A percentile compares a stretch with the other conserved stretches of the same genome.
Evolutionary conservation across 2,888 invertebrate genomes (phyloP).

Genomic region (Aradus depressus): DNA sequence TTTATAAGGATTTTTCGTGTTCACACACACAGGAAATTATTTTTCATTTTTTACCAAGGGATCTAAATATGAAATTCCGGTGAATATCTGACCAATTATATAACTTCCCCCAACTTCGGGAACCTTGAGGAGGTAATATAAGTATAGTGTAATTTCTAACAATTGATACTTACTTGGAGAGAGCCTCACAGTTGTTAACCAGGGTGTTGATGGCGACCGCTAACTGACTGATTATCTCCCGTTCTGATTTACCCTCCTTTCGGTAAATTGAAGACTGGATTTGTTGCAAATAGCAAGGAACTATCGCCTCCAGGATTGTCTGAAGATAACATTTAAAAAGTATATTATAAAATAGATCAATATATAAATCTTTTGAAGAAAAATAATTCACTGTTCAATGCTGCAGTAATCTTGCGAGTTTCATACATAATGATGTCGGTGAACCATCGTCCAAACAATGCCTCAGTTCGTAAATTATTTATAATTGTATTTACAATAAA

Average conservation of each 20-base stretch:
- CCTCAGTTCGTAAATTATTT: too few relatives aligned
- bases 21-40: too few relatives aligned
- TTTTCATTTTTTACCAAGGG: too few relatives aligned
- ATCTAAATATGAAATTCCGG: too few relatives aligned
- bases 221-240: constrained; percentile 82
- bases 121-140: too few relatives aligned
- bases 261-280: constrained; percentile 81
- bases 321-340: constrained; percentile 37
- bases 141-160: constrained; percentile 76
- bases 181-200: constrained; percentile 89
- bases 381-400: neutral
- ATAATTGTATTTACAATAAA: too few relatives aligned
- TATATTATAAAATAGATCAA: neutral
- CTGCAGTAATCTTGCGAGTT: too few relatives aligned
- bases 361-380: neutral
- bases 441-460: too few relatives aligned
- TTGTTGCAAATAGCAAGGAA: constrained; percentile 91
- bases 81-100: too few relatives aligned
- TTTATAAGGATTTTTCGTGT: too few relatives aligned
- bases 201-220: constrained; percentile 91
- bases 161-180: constrained; percentile 67
- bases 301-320: constrained; percentile 91
- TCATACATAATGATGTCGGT: too few relatives aligned
- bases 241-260: constrained; percentile 85
- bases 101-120: too few relatives aligned